Evolutionary conservation across 2,113 vertebrate species (phyloP), one percentile per base, ranked within the genome.

Genomic region (Stegostoma tigrinum): DNA sequence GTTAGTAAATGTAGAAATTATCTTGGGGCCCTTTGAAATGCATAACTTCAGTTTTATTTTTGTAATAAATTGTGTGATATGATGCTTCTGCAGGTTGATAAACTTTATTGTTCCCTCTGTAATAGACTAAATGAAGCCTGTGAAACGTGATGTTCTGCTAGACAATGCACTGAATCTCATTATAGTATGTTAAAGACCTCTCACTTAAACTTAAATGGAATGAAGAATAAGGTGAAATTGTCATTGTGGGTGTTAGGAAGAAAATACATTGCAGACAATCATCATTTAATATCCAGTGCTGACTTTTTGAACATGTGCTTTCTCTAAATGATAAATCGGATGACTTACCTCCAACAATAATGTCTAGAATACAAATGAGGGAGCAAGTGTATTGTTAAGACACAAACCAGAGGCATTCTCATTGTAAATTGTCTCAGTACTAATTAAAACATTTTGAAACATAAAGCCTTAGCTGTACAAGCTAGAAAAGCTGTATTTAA

Each of bases 291-390:
- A 98, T 96, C 97, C 96, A 97, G 96, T 6, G 96, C 96, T 97
- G 97, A 98, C 97, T 98, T 98, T 97, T 96, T 96, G 96, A 98
- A 97, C 97, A 97, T 98, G 96, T 97, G 97, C 97, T 98, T 98
- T 97, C 97, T 96, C 97, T 97, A 97, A 98, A 97, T 97, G 97
- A 98, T 98, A 98, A 98, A 98, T 98, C 97, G 97, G 97, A 97
- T 97, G 97, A 98, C 97, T 97, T 97, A 97, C 97, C 97, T 96
- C 96, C 96, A 97, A 97, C 97, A 98, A 97, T 97, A 97, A 98
- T 97, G 97, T 97, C 96, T 97, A 96, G 97, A 98, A 98, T 98
- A 97, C 97, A 97, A 98, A 98, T 97, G 97, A 98, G 97, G 96
- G 97, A 97, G 97, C 97, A 97, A 97, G 97, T 95, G 67, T 68